Conservation (phyloP, 2,113 vertebrate species). For the Aegithalos caudatus region DNA sequence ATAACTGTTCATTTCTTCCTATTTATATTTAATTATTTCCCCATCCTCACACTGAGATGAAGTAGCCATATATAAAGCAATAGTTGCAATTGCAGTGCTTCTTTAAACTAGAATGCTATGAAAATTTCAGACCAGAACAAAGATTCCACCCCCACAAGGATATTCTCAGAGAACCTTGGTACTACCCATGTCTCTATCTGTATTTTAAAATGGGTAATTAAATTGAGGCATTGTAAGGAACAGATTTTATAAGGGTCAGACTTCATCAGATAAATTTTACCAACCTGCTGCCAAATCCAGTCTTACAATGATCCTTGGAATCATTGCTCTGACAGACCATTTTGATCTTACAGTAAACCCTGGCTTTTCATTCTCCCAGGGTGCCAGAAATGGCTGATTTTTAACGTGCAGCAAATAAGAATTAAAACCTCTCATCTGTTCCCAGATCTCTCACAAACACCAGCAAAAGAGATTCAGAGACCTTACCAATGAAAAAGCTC, state of each 20-base stretch:
- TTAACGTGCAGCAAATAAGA: neutral
- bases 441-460: neutral
- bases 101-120: neutral
- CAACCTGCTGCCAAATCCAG: neutral
- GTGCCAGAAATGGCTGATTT: neutral
- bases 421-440: neutral
- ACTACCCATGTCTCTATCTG: neutral
- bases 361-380: neutral
- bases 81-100: neutral
- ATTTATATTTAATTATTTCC: neutral
- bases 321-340: neutral
- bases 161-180: neutral
- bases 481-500: neutral
- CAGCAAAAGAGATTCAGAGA: neutral
- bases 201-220: neutral
- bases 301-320: neutral
- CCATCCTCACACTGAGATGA: neutral
- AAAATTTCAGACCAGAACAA: neutral
- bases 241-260: neutral
- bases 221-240: neutral
- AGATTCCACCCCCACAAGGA: neutral
- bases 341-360: neutral
- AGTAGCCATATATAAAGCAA: neutral
- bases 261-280: neutral
- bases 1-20: neutral